These are phyloP conservation scores for Trochalopteron elliotii DNA, from an alignment of 2,113 vertebrate genomes.

Conservation along the genomic window DNA sequence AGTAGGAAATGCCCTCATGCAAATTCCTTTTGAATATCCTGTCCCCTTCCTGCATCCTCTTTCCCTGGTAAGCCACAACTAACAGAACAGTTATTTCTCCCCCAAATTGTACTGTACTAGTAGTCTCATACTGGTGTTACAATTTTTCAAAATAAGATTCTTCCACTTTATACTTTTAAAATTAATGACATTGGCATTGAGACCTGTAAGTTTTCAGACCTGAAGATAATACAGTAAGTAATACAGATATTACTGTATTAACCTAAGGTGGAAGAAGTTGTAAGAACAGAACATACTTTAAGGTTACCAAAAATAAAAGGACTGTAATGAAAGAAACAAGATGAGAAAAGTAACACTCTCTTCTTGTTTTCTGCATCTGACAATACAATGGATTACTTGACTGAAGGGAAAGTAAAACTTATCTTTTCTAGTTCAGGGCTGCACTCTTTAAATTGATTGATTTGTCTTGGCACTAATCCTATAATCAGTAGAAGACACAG, in stretches of 20 bases:
- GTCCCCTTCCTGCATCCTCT: neutral
- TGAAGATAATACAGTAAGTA: neutral
- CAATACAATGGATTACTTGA: neutral
- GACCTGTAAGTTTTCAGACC: neutral
- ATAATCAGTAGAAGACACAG: neutral
- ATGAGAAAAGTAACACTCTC: neutral
- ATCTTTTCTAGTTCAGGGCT: neutral
- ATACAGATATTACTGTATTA: neutral
- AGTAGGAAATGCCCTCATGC: neutral
- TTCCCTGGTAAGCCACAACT: neutral
- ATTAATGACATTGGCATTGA: neutral
- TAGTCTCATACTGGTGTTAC: neutral
- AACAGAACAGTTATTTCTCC: neutral
- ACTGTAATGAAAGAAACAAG: neutral
- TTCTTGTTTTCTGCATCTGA: neutral
- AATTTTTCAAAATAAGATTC: neutral
- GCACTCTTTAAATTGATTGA: constrained; percentile 16
- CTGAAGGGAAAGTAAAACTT: constrained; percentile 29
- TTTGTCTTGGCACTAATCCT: constrained; percentile 22
- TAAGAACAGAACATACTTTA: neutral
- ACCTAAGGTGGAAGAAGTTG: neutral
- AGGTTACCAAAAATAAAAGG: neutral
- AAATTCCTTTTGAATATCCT: neutral
- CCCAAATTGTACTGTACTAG: neutral
- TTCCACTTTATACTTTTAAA: neutral